Evolutionary conservation across 1,140 invertebrate genomes (phyloP).

Genomic region (Anoplophora glabripennis): DNA sequence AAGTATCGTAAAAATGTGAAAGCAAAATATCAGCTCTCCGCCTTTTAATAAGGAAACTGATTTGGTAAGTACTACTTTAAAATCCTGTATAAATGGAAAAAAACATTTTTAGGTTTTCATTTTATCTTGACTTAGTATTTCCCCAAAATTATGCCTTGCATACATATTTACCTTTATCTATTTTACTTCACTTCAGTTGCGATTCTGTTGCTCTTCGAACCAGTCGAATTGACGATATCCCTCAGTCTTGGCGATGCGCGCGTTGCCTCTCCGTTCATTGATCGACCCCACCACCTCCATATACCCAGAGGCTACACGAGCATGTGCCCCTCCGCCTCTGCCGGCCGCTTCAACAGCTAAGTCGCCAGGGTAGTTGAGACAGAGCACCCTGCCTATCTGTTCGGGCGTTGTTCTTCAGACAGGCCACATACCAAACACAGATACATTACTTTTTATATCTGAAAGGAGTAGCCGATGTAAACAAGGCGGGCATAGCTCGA

Average conservation of each 20-base stretch:
- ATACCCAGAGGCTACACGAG: slow-evolving; percentile 8
- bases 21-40: too few relatives aligned
- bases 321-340: slow-evolving; percentile 31
- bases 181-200: neutral
- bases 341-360: slow-evolving; percentile 29
- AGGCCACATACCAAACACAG: slow-evolving; percentile 1
- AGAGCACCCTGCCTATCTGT: slow-evolving; percentile 28
- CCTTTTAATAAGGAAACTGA: too few relatives aligned
- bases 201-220: neutral
- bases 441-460: slow-evolving; percentile 1
- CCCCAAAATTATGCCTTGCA: neutral
- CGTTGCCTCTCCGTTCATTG: slow-evolving; percentile 31
- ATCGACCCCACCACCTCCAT: slow-evolving; percentile 28
- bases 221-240: slow-evolving; percentile 4
- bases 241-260: slow-evolving; percentile 16
- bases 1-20: too few relatives aligned
- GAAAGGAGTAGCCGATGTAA: neutral
- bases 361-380: slow-evolving; percentile 39
- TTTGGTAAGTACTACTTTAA: too few relatives aligned
- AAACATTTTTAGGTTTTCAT: neutral
- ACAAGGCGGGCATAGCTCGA: neutral
- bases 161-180: neutral
- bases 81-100: too few relatives aligned
- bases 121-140: neutral
- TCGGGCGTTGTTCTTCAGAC: slow-evolving; percentile 37